Evolutionary conservation across 2,113 vertebrate genomes (phyloP), one percentile per base, ranked within the genome.

Genomic region (Dromiciops gliroides): DNA sequence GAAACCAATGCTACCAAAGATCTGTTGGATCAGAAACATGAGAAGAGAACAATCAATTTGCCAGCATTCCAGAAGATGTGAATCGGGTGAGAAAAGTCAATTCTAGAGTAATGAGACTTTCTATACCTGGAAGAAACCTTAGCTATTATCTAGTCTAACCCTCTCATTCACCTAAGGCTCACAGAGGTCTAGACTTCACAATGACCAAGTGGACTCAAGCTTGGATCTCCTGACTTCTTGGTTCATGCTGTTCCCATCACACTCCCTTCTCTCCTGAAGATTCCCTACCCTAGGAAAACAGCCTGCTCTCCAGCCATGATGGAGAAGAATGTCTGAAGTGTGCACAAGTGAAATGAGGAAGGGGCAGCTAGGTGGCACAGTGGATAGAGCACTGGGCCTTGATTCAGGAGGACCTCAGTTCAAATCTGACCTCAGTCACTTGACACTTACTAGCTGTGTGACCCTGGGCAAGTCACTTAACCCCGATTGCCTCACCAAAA

Each of bases 321-420:
- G 92, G 88, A 95, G 91, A 94, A 92, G 95, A 95, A 93, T 52
- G 44, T 90, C 75, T 92, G 10, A 51, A 48, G 4, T 90, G n/a
- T 51, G n/a, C n/a, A n/a, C n/a, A n/a, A n/a, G n/a, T n/a, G n/a
- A n/a, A n/a, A n/a, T n/a, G n/a, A n/a, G n/a, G n/a, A n/a, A n/a
- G n/a, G n/a, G n/a, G n/a, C n/a, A n/a, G n/a, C n/a, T n/a, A n/a
- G n/a, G n/a, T n/a, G n/a, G n/a, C n/a, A n/a, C n/a, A n/a, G n/a
- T n/a, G n/a, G n/a, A n/a, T n/a, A n/a, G n/a, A n/a, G n/a, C n/a
- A n/a, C n/a, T n/a, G n/a, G n/a, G n/a, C n/a, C n/a, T n/a, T n/a
- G n/a, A n/a, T n/a, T n/a, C n/a, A n/a, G n/a, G n/a, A n/a, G n/a
- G n/a, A n/a, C n/a, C n/a, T n/a, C n/a, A n/a, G n/a, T n/a, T n/a